phyloP scores from a whole-genome alignment of 1,140 invertebrate genomes.

The Caenorhabditis brenneri region DNA sequence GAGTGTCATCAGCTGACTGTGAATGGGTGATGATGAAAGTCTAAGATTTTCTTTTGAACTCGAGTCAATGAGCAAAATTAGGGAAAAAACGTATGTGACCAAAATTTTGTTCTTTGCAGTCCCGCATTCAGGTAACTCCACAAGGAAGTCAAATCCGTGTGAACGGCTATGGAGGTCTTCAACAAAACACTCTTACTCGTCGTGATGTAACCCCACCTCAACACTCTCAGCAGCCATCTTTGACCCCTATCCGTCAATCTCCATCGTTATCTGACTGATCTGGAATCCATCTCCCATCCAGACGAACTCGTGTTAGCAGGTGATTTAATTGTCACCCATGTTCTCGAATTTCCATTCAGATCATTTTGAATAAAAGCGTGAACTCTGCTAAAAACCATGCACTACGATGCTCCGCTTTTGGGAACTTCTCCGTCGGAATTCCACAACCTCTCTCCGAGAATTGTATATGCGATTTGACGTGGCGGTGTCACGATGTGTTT shows the following conservation, averaged over 20 bases:
- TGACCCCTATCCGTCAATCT: constrained; percentile 23
- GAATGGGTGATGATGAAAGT: background rate
- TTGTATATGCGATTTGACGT: too few relatives aligned
- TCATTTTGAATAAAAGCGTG: too few relatives aligned
- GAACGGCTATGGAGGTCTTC: background rate
- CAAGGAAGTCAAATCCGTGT: constrained; percentile 31
- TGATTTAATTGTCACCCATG: background rate
- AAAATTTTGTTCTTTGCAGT: background rate
- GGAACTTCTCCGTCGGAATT: too few relatives aligned
- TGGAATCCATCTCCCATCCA: background rate
- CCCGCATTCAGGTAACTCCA: constrained; percentile 34
- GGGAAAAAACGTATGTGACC: background rate
- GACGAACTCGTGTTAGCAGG: constrained; percentile 20
- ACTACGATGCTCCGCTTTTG: too few relatives aligned
- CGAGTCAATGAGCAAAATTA: background rate
- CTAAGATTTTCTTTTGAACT: background rate
- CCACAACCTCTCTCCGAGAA: too few relatives aligned
- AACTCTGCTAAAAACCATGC: too few relatives aligned
- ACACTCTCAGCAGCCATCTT: constrained; percentile 23
- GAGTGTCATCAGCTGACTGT: constrained; percentile 3
- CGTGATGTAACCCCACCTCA: background rate
- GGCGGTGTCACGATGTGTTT: too few relatives aligned
- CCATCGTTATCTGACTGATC: background rate
- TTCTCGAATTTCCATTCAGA: too few relatives aligned
- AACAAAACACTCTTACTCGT: background rate